A percentile compares a stretch with the other conserved stretches of the same genome.
Conservation (phyloP, 2,888 invertebrate species). For the Elmis aenea region DNA sequence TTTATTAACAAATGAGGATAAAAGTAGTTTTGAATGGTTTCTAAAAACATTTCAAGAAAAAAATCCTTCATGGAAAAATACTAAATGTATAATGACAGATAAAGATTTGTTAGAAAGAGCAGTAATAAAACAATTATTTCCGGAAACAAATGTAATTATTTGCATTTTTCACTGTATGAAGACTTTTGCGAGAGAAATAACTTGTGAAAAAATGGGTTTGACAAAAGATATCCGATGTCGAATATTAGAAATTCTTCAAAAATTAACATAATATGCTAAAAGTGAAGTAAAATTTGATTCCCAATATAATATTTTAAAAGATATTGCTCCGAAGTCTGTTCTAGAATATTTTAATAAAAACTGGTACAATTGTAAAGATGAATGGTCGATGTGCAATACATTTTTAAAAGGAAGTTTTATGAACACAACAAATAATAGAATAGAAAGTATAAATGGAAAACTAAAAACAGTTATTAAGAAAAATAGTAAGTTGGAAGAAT, state of each 20-base stretch:
- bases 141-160: too few relatives aligned
- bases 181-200: neutral
- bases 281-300: neutral
- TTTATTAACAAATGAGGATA: neutral
- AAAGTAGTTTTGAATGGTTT: slow-evolving; percentile 3
- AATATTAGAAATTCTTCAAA: neutral
- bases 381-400: neutral
- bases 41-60: slow-evolving; percentile 1
- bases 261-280: neutral
- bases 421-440: neutral
- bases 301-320: neutral
- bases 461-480: neutral
- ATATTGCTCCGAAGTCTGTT: neutral
- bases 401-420: too few relatives aligned
- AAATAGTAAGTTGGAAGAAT: neutral
- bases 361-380: neutral
- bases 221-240: neutral
- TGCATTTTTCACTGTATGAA: neutral
- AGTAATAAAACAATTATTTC: neutral
- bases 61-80: neutral
- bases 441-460: neutral
- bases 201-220: neutral
- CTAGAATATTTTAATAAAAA: neutral
- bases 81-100: slow-evolving; percentile 3
- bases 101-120: slow-evolving; percentile 3